Base-by-base conservation (phyloP, 2,888 invertebrate genomes). In the Drosophila setosimentum region DNA sequence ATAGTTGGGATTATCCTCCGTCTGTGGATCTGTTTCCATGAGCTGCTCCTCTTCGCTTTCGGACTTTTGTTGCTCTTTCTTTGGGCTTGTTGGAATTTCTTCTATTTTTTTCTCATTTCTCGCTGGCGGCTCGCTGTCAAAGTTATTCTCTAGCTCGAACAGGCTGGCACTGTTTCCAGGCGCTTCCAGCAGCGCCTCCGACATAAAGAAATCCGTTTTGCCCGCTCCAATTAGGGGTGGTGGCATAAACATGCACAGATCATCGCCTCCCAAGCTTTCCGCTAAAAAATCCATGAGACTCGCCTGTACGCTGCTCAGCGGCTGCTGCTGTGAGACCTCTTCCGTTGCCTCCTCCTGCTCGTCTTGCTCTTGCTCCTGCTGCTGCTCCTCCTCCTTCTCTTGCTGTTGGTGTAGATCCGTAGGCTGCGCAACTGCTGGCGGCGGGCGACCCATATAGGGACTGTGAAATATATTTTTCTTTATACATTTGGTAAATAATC, bases 221-320 rank as follows among this genome's bases (percentile, higher is more conserved):
- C 80, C 83, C 4, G 65, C 76, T 1, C 83, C 88, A 42, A 87
- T 82, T 2, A 93, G 50, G 0, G 92, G 91, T 6, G 92, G 91
- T 2, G 91, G 78, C 65, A 87, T 86, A 48, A 92, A 92, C 73
- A 92, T 83, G 63, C 79, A 80, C 24, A 92, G 71, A 61, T 92
- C 92, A 63, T 92, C 91, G 32, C 89, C 87, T 0, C 88, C 85
- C 21, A 93, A 75, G 68, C 87, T 93, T 68, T 93, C 92, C 3
- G 92, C 92, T 3, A 93, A 65, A 67, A 93, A 93, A 67, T 93
- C 93, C 91, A 92, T 92, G 13, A 93, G 77, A 69, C 91, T 92
- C 0, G 92, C 92, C 58, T 93, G 93, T 1, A 93, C 91, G 11
- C 91, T 90, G 66, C 87, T 93, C 0, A 93, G 64, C 3, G 87